Percentiles rank a stretch among this genome's conserved stretches.
Evolutionary conservation across 2,888 invertebrate species (phyloP).

Genomic region (Amphiduros pacificus): DNA sequence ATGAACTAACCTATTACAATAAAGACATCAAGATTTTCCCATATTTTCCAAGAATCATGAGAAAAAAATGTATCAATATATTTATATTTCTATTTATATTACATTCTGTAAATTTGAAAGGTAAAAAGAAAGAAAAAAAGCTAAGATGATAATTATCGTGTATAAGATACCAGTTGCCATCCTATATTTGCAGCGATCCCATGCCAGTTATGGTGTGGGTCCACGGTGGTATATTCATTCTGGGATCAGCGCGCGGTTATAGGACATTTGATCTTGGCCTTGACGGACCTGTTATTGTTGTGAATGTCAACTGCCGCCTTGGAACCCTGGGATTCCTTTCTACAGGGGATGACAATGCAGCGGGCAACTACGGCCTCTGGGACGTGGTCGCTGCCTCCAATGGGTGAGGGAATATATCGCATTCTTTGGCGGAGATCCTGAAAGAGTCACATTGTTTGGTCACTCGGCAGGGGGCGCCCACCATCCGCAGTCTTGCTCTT

Average conservation of each 20-base stretch:
- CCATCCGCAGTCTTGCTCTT: neutral
- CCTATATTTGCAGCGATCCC: too few relatives aligned
- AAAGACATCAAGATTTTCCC: too few relatives aligned
- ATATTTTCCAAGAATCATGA: too few relatives aligned
- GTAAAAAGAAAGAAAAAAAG: too few relatives aligned
- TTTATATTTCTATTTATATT: too few relatives aligned
- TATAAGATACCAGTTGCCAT: too few relatives aligned
- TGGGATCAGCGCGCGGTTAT: neutral
- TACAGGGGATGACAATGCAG: neutral
- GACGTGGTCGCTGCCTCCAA: neutral
- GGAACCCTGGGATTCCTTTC: neutral
- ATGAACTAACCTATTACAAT: too few relatives aligned
- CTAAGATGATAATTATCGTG: too few relatives aligned
- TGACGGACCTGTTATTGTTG: neutral
- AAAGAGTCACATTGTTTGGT: neutral
- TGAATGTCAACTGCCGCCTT: neutral
- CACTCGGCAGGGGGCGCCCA: neutral
- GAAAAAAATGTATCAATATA: too few relatives aligned
- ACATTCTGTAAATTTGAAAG: too few relatives aligned
- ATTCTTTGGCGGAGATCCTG: neutral
- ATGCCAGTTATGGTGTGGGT: slow-evolving; percentile 1
- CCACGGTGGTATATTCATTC: neutral
- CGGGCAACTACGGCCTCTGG: slow-evolving; percentile 1
- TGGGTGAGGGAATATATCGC: neutral
- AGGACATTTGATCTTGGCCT: neutral